Evolutionary conservation across 2,888 invertebrate species (phyloP), one percentile per base, ranked within the genome.

Genomic region (Parnassius glacialis): DNA sequence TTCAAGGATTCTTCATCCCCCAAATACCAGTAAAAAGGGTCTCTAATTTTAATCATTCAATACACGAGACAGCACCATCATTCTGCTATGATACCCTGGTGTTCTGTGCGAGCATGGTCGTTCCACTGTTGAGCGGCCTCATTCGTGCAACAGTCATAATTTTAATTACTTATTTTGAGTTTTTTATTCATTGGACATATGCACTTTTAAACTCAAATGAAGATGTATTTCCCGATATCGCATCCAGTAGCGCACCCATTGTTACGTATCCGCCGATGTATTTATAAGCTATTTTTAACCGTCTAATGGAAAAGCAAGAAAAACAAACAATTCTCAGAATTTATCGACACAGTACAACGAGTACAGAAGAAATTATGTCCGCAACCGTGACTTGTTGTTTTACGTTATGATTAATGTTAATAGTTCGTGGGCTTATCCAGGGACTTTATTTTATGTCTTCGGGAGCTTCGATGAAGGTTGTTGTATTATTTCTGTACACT

Each of bases 241-340:
- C 10, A 25, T 1, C 57, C 50, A 65, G 61, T 68, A 64, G 66
- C 68, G 65, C 66, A 71, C 68, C 65, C 57, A 67, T 59, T 51
- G 53, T 54, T 58, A 59, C 64, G 59, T 50, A 62, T 57, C 50
- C 61, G 62, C 55, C 62, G 66, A 60, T 65, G 63, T 68, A 70
- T 69, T 65, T 60, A 64, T 68, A 66, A 64, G 59, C 63, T 66
- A 67, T 66, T 65, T 65, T 67, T 63, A 66, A 64, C 57, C 65
- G 50, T 55, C 58, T 64, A 64, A 64, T 64, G 59, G 64, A 64
- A 64, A 70, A 72, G 71, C 74, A 80, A 80, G 75, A 78, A 81
- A 81, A 86, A 84, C 83, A 84, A 78, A 76, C 75, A 66, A 65
- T 73, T 73, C 73, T 61, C 57, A 67, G 77, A 78, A 80, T 73